Evolutionary conservation across 2,113 vertebrate species (phyloP).

Genomic region (Rana temporaria): DNA sequence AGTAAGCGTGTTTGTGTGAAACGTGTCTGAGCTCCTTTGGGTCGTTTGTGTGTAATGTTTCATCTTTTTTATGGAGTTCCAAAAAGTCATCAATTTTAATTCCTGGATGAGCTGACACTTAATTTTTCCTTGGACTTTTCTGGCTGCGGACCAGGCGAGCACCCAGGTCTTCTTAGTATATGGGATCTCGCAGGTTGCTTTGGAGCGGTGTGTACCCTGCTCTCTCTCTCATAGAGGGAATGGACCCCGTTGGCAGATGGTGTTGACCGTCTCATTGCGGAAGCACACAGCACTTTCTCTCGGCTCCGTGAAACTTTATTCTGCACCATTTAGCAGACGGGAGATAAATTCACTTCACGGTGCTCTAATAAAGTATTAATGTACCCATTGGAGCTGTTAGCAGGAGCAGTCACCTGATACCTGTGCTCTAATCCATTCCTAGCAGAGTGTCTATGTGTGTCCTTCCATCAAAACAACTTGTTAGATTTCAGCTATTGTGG

Average conservation of each 20-base stretch:
- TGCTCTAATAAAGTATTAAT: constrained; percentile 45
- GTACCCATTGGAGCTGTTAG: constrained; percentile 43
- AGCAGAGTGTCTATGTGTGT: not conserved
- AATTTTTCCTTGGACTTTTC: too few species aligned
- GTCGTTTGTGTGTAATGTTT: too few species aligned
- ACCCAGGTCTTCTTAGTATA: too few species aligned
- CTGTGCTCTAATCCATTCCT: constrained; percentile 9
- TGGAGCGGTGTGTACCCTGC: too few species aligned
- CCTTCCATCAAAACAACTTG: not conserved
- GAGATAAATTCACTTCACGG: constrained; percentile 43
- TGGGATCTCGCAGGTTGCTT: too few species aligned
- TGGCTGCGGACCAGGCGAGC: too few species aligned
- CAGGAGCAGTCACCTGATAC: constrained; percentile 20
- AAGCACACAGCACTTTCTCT: constrained; percentile 32
- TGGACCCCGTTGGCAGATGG: constrained; percentile 46
- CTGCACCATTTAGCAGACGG: constrained; percentile 54
- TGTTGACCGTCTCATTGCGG: constrained; percentile 50
- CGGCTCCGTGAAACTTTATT: constrained; percentile 39
- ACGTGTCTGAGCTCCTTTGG: too few species aligned
- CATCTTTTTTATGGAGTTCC: too few species aligned
- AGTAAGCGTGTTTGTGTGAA: too few species aligned
- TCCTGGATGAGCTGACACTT: too few species aligned
- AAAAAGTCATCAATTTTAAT: too few species aligned
- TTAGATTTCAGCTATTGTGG: not conserved
- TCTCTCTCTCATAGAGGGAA: too few species aligned